Conservation (phyloP, 2,797 vertebrate genomes). For the Trachurus trachurus region DNA sequence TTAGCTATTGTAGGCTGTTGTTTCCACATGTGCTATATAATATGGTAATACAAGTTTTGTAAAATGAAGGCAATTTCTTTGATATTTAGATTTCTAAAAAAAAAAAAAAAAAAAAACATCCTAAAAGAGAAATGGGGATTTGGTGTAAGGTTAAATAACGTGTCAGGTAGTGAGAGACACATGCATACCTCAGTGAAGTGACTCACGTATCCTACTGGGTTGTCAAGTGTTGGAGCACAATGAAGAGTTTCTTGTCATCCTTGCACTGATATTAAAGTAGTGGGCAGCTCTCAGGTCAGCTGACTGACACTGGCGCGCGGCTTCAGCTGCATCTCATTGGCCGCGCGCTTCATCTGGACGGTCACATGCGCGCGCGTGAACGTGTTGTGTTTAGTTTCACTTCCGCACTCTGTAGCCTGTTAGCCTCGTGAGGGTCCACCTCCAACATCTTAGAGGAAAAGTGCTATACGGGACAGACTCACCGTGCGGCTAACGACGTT, state of each 20-base stretch:
- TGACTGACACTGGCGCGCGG: slow-evolving; percentile 56
- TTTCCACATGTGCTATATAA: not conserved
- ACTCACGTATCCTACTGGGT: not conserved
- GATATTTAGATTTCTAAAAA: no score
- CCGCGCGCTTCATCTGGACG: not conserved
- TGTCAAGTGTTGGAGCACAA: not conserved
- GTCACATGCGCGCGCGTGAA: slow-evolving; percentile 77
- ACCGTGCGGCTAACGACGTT: not conserved
- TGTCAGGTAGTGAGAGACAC: not conserved
- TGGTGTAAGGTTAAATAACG: not conserved
- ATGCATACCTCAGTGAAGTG: not conserved
- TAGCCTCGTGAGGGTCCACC: slow-evolving; percentile 46
- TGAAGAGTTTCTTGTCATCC: not conserved
- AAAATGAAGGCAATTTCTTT: not conserved
- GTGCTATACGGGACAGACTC: not conserved
- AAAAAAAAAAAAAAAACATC: no score
- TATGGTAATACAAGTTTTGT: not conserved
- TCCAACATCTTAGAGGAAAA: not conserved
- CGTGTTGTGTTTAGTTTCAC: slow-evolving; percentile 82
- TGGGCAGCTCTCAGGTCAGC: slow-evolving; percentile 42
- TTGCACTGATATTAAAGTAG: not conserved
- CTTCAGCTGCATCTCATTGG: slow-evolving; percentile 58
- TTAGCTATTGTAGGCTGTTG: not conserved
- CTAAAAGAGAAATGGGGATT: no score
- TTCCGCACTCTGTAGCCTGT: slow-evolving; percentile 80